phyloP scores from a whole-genome alignment of 2,888 invertebrate genomes.

The Aphelenchoides bicaudatus region DNA sequence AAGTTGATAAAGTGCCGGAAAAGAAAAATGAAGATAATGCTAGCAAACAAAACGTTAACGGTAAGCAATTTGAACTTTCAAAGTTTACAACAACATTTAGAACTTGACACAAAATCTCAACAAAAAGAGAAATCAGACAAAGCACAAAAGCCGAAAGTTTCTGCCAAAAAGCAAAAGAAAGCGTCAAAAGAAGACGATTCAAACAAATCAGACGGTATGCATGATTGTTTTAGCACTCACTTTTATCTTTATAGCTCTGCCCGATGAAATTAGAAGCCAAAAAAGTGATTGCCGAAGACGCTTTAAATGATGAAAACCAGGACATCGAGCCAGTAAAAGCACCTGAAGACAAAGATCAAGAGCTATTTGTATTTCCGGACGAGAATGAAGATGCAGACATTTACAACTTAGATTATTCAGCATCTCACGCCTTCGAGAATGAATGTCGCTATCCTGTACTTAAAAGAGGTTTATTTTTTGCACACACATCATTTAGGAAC shows the following conservation, averaged over 20 bases:
- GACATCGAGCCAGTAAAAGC: neutral
- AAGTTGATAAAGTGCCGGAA: neutral
- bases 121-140: neutral
- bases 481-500: neutral
- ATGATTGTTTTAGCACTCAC: neutral
- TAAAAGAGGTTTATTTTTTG: constrained; percentile 17
- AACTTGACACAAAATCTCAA: neutral
- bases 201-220: neutral
- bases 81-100: neutral
- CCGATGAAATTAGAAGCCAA: too few species aligned
- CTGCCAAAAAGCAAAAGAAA: neutral
- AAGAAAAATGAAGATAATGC: neutral
- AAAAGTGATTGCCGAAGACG: constrained; percentile 8
- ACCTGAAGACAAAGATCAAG: neutral
- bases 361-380: constrained; percentile 9
- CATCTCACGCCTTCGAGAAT: constrained; percentile 35
- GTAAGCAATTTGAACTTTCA: too few species aligned
- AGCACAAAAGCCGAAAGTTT: neutral
- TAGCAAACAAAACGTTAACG: neutral
- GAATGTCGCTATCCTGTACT: constrained; percentile 27
- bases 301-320: constrained; percentile 8
- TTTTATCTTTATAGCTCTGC: constrained; percentile 1
- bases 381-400: neutral
- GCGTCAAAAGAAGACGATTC: neutral
- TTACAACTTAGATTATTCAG: constrained; percentile 28